Conservation (phyloP, 2,113 vertebrate genomes). For the Myotis brandtii region DNA sequence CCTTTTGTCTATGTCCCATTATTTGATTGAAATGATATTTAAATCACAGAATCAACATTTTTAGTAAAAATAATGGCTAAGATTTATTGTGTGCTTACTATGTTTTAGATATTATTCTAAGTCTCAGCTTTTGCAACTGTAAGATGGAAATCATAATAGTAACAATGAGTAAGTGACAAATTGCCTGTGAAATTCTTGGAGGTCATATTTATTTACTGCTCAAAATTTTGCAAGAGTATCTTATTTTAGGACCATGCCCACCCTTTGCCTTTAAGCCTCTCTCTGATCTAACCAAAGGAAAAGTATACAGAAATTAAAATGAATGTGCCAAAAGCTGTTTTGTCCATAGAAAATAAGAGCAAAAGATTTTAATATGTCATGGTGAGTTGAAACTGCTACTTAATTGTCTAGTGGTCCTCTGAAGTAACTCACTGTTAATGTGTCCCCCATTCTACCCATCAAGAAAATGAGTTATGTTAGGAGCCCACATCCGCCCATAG, state of each 20-base stretch:
- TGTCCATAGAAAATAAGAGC: neutral
- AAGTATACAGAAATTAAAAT: constrained; percentile 38
- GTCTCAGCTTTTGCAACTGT: constrained; percentile 7
- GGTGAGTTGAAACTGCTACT: neutral
- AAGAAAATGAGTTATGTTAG: neutral
- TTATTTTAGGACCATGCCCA: neutral
- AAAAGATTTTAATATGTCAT: neutral
- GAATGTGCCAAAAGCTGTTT: neutral
- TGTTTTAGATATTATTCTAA: neutral
- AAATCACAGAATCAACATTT: neutral
- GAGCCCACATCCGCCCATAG: neutral
- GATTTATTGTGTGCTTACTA: neutral
- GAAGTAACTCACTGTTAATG: neutral
- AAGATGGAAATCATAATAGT: neutral
- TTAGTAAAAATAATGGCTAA: neutral
- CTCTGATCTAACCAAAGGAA: constrained; percentile 8
- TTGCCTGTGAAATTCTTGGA: neutral
- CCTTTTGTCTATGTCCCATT: neutral
- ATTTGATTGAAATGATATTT: neutral
- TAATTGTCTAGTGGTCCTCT: neutral
- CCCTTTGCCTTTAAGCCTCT: neutral
- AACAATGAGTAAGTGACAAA: constrained; percentile 9
- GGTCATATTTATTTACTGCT: constrained; percentile 1
- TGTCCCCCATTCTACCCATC: too few species aligned
- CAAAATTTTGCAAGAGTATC: constrained; percentile 10